These are phyloP conservation scores for Scaptomyza cyrtandrae DNA, from an alignment of 2,888 invertebrate species.

Conservation along the genomic window DNA sequence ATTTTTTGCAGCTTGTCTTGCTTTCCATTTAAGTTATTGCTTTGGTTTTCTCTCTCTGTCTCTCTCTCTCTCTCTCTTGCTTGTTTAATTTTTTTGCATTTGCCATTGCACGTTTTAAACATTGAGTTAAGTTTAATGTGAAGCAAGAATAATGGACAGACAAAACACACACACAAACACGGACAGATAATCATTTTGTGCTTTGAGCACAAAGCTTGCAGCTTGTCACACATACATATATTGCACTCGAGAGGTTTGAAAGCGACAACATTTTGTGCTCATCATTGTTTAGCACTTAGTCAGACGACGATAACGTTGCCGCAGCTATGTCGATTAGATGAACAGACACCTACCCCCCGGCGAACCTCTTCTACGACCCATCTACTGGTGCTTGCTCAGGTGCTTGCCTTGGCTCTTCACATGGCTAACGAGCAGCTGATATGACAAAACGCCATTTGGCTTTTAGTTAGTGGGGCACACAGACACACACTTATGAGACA, in stretches of 20 bases:
- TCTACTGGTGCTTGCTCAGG: conserved; percentile 1
- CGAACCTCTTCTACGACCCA: too few species aligned
- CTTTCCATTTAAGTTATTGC: not conserved
- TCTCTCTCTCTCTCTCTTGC: not conserved
- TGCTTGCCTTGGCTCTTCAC: conserved; percentile 37
- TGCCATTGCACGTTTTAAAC: not conserved
- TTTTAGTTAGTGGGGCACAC: conserved; percentile 57
- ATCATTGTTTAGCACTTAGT: conserved; percentile 77
- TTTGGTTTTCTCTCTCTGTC: not conserved
- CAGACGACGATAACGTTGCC: conserved; percentile 53
- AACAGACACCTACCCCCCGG: conserved; percentile 23
- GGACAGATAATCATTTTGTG: not conserved
- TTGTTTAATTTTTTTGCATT: not conserved
- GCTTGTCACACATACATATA: conserved; percentile 14
- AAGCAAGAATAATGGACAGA: not conserved
- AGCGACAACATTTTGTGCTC: conserved; percentile 54
- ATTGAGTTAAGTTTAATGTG: conserved; percentile 1
- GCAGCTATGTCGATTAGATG: conserved; percentile 67
- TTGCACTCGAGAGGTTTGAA: conserved; percentile 28
- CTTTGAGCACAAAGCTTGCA: not conserved
- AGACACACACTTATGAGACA: conserved; percentile 12
- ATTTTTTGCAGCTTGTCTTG: not conserved
- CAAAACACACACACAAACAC: not conserved
- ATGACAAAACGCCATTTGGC: conserved; percentile 75
- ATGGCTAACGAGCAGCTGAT: conserved; percentile 74